phyloP scores from a whole-genome alignment of 64 coral and sea anemone species.

The Pachyseris speciosa region DNA sequence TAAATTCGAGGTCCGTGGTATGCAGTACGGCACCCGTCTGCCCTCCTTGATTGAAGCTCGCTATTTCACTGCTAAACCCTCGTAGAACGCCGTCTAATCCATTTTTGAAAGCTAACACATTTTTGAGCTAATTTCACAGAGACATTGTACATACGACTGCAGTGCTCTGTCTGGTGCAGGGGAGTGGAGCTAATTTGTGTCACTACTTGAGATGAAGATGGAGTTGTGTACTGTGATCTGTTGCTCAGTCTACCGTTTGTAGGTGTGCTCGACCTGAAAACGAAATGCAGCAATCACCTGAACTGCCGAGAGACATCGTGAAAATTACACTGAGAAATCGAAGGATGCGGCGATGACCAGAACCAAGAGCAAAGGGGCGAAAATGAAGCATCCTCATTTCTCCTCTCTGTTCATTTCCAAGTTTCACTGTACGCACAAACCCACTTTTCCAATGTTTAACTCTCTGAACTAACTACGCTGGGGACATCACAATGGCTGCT shows the following conservation, averaged over 20 bases:
- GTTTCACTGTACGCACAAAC: no score
- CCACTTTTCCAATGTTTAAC: no score
- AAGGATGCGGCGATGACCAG: background rate
- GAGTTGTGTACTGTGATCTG: slow-evolving; percentile 47
- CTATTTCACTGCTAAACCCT: no score
- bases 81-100: no score
- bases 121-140: no score
- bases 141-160: slow-evolving; percentile 45
- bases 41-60: no score
- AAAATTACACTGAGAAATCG: background rate
- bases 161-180: background rate
- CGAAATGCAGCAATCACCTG: background rate
- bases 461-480: no score
- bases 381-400: background rate
- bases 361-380: background rate
- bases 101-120: no score
- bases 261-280: slow-evolving; percentile 10
- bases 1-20: no score
- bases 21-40: no score
- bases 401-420: no score
- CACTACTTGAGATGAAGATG: slow-evolving; percentile 11
- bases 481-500: no score
- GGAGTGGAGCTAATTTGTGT: background rate
- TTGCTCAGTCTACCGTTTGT: background rate
- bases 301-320: background rate